A percentile compares a stretch with the other conserved stretches of the same genome.
Conservation (phyloP, 2,888 invertebrate species). For the Lottia scabra region DNA sequence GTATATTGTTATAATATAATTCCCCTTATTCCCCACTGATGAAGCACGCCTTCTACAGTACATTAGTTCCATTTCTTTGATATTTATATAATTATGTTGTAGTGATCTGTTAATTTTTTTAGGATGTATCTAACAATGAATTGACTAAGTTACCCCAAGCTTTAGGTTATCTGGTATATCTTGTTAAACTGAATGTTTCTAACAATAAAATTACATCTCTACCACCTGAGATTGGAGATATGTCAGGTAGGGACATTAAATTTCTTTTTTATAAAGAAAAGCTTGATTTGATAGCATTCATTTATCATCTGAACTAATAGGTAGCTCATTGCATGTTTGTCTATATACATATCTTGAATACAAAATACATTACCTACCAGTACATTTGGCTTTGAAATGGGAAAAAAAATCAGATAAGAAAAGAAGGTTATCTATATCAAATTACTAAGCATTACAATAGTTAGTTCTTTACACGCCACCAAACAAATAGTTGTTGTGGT, state of each 20-base stretch:
- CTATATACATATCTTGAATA: no score
- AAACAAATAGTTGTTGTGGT: no score
- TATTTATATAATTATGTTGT: not conserved
- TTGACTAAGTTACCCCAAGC: slow-evolving; percentile 79
- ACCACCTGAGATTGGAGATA: slow-evolving; percentile 79
- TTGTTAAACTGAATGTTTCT: slow-evolving; percentile 65
- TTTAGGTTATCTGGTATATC: slow-evolving; percentile 78
- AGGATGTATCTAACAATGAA: slow-evolving; percentile 78
- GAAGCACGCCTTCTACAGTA: no score
- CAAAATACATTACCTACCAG: no score
- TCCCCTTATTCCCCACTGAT: no score
- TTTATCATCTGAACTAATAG: no score
- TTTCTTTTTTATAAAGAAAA: not conserved
- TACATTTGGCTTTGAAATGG: not conserved
- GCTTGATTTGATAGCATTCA: no score
- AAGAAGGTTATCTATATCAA: not conserved
- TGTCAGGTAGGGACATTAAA: slow-evolving; percentile 71
- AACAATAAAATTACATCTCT: slow-evolving; percentile 75
- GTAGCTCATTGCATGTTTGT: no score
- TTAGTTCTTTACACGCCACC: no score
- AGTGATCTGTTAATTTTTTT: slow-evolving; percentile 28
- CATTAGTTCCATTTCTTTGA: no score
- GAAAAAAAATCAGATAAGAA: not conserved
- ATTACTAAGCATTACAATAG: no score
- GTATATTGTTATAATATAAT: no score